phyloP scores from a whole-genome alignment of 2,888 invertebrate species.

The Eremobia ochroleuca region DNA sequence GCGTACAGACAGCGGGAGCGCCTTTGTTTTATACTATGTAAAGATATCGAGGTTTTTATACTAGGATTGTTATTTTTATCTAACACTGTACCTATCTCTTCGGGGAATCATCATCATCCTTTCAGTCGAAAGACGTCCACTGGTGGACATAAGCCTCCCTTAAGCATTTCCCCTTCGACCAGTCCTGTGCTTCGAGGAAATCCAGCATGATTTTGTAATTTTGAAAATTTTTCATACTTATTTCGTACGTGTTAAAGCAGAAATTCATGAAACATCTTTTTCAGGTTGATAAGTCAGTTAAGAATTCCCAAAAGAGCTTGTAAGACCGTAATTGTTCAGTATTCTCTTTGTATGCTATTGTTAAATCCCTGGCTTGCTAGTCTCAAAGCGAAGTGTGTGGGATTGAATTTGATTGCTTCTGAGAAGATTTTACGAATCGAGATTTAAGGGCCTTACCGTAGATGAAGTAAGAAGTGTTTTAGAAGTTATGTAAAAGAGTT shows the following conservation, averaged over 20 bases:
- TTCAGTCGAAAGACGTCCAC: too few species aligned
- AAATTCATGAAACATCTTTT: slow-evolving; percentile 7
- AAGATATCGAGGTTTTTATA: not conserved
- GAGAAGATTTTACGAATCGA: not conserved
- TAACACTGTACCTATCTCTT: not conserved
- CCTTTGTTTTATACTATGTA: too few species aligned
- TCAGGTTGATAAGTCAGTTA: slow-evolving; percentile 1
- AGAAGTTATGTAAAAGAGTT: slow-evolving; percentile 2
- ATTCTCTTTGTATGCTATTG: slow-evolving; percentile 45
- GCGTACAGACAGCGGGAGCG: too few species aligned
- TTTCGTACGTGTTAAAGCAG: not conserved
- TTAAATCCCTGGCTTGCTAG: slow-evolving; percentile 28
- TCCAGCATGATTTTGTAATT: not conserved
- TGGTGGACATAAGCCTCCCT: not conserved
- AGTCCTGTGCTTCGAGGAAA: not conserved
- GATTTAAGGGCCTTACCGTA: not conserved
- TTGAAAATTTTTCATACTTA: not conserved
- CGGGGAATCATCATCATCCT: not conserved
- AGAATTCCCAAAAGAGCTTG: slow-evolving; percentile 4
- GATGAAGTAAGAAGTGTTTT: not conserved
- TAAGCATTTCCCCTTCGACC: not conserved
- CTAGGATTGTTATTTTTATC: not conserved
- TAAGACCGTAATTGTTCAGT: slow-evolving; percentile 27
- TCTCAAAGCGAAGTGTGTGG: slow-evolving; percentile 28
- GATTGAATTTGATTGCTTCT: slow-evolving; percentile 30